These are phyloP conservation scores for Seriola rivoliana DNA, from an alignment of 2,113 vertebrate species.

Conservation along the genomic window DNA sequence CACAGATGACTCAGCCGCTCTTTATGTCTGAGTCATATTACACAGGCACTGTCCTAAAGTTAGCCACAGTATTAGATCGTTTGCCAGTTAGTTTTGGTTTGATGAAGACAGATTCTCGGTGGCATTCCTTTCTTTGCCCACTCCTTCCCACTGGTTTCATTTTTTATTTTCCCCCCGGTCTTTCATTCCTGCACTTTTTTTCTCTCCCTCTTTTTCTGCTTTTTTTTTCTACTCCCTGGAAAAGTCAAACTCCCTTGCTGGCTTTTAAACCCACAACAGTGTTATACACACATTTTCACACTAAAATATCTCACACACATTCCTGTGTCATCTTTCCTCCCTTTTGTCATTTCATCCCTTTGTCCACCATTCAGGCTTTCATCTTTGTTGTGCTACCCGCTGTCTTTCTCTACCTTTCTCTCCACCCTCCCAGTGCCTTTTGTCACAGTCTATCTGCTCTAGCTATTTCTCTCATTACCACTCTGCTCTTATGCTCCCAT, in stretches of 20 bases:
- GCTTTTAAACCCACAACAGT: neutral
- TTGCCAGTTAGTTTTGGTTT: constrained; percentile 35
- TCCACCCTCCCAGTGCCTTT: neutral
- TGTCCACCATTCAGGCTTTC: constrained; percentile 10
- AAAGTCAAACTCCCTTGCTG: neutral
- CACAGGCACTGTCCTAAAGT: constrained; percentile 50
- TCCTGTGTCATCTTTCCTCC: neutral
- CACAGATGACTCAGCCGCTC: constrained; percentile 58
- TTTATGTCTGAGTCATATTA: constrained; percentile 60
- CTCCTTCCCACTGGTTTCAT: neutral
- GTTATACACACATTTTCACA: neutral
- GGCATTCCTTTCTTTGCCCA: constrained; percentile 40
- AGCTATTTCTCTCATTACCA: neutral
- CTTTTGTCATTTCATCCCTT: neutral
- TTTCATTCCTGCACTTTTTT: neutral
- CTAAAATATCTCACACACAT: neutral
- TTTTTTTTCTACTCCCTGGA: constrained; percentile 15
- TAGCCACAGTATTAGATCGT: constrained; percentile 25
- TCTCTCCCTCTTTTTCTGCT: neutral
- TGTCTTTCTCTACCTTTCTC: neutral
- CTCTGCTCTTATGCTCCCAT: neutral
- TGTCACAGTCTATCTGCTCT: constrained; percentile 2
- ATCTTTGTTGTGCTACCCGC: neutral
- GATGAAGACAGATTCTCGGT: constrained; percentile 12
- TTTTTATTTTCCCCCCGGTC: neutral